Base-by-base conservation (phyloP, 2,888 invertebrate genomes). In the Corythucha ciliata region DNA sequence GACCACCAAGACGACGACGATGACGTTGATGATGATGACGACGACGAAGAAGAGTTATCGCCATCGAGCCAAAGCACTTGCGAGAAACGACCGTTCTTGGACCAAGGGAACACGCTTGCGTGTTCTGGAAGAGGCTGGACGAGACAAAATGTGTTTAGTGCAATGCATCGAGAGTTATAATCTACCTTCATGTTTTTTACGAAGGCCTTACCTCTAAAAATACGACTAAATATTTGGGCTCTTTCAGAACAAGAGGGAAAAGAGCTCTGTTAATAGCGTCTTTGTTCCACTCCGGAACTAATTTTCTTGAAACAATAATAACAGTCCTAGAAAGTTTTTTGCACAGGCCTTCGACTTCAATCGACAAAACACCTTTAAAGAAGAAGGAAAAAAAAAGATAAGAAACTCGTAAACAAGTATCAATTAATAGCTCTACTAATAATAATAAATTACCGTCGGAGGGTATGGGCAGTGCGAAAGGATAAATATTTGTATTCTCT, bases 311-410 rank as follows among this genome's bases (percentile, higher is more conserved):
- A 14, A 56, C 34, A 21, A 56, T 22, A n/a, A 56, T 47, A 5
- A 53, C 44, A n/a, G 50, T 39, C 27, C 48, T 53, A 4, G 40
- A 46, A 18, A 50, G 41, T 29, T 48, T 52, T 12, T 34, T 39
- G 25, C 49, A 47, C 12, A 56, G 41, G 2, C 47, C 45, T 16
- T 26, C 29, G 8, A 41, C 42, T 24, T 56, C 53, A 20, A 53
- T 53, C n/a, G 50, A 41, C 21, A 47, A 16, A 6, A 41, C 48
- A 42, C 52, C 56, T 56, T 45, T 16, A 44, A 50, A n/a, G n/a
- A n/a, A n/a, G n/a, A n/a, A n/a, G n/a, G n/a, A n/a, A n/a, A n/a
- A n/a, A n/a, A n/a, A n/a, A n/a, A n/a, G n/a, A n/a, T n/a, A n/a
- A n/a, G n/a, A n/a, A n/a, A n/a, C n/a, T n/a, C 39, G 14, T 20